Conservation (phyloP, 2,797 vertebrate genomes). For the Crocidura indochinensis region DNA sequence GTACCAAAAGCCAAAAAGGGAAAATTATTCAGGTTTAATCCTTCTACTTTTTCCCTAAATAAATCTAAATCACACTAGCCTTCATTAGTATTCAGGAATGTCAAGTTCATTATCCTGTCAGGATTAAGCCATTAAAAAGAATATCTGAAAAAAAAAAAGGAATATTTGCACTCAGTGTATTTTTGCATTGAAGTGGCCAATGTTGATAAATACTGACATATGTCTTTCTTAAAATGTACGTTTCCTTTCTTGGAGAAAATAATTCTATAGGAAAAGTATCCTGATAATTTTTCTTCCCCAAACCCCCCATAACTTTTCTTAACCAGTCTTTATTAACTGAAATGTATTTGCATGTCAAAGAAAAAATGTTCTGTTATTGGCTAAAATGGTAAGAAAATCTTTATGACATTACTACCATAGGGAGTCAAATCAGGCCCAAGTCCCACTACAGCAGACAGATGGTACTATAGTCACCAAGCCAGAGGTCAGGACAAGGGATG, state of each 20-base stretch:
- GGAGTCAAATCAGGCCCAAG: background rate
- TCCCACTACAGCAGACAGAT: background rate
- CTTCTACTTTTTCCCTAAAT: background rate
- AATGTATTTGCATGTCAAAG: slow-evolving; percentile 25
- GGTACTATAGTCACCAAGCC: background rate
- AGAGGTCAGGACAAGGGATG: background rate
- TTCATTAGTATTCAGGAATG: background rate
- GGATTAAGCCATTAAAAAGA: slow-evolving; percentile 9
- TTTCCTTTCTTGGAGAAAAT: background rate
- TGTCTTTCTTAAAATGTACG: background rate
- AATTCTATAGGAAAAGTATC: background rate
- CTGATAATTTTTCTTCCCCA: background rate
- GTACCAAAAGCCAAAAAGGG: too few species aligned
- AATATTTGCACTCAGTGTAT: background rate
- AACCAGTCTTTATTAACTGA: too few species aligned
- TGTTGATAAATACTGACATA: background rate
- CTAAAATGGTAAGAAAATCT: slow-evolving; percentile 4
- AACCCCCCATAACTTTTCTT: background rate
- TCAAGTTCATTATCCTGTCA: background rate
- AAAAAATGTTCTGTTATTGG: background rate
- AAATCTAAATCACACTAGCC: background rate
- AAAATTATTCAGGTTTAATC: background rate
- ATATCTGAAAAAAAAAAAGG: background rate
- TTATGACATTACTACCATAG: background rate
- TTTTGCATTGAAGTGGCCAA: slow-evolving; percentile 15